These are phyloP conservation scores for Oophaga pumilio DNA, from an alignment of 2,113 vertebrate species.

Conservation along the genomic window DNA sequence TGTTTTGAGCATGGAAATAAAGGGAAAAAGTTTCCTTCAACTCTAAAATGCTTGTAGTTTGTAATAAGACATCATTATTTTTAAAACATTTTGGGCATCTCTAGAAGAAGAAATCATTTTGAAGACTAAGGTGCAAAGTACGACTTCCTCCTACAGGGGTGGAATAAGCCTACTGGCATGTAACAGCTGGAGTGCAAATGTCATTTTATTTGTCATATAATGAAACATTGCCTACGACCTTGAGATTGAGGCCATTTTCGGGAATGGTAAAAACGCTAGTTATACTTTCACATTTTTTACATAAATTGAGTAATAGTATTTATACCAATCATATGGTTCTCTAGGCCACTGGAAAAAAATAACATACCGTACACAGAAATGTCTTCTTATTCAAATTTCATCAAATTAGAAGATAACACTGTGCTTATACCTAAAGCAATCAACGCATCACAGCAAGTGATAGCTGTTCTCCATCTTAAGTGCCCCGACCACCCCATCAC, in stretches of 20 bases:
- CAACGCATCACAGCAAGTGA: background rate
- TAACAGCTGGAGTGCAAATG: background rate
- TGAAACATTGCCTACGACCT: background rate
- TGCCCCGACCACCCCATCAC: no score
- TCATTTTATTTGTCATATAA: no score
- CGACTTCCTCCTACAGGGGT: background rate
- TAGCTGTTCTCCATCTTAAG: background rate
- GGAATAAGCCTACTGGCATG: background rate
- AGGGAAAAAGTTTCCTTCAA: background rate
- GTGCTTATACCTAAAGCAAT: constrained; percentile 19
- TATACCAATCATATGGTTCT: background rate
- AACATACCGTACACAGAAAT: background rate
- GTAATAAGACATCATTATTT: background rate
- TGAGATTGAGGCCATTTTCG: background rate
- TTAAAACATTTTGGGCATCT: background rate
- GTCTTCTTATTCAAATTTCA: no score
- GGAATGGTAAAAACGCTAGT: background rate
- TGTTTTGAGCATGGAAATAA: background rate
- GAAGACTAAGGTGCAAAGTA: background rate
- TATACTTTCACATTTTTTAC: background rate
- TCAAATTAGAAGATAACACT: constrained; percentile 26
- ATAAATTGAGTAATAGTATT: background rate
- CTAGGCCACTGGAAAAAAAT: background rate
- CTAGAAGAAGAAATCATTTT: background rate
- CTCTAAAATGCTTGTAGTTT: background rate